Base-by-base conservation (phyloP, 2,113 vertebrate species). In the Scomber colias region DNA sequence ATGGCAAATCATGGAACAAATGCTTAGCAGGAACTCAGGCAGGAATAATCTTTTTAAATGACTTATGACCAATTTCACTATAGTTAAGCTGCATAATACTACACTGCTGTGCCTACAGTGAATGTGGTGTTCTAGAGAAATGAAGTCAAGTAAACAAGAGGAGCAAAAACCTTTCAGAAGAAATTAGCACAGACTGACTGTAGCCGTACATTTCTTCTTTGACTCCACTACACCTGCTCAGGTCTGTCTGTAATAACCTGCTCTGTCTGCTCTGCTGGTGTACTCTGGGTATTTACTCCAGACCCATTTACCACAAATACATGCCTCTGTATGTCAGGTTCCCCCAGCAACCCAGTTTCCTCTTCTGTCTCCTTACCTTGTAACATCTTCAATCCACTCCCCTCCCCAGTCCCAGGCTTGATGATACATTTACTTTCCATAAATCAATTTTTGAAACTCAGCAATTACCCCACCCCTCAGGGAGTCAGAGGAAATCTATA, bases 401-500 rank as follows among this genome's bases (percentile, higher is more conserved):
- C 27, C 57, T 65, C 54, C 50, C 30, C 16, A 31, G 24, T 24
- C 40, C 48, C 0, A 15, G 62, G 44, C 78, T 79, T 89, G 80
- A 75, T 84, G 86, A 92, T 87, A 89, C 83, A 89, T 92, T 90
- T 85, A 60, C 81, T 80, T 91, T 85, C 84, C 75, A 61, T 85
- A 67, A 88, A 92, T 91, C 91, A 87, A 88, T 91, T 82, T 82
- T 40, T 77, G 21, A 82, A 89, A 85, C 77, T 79, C 86, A 67
- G 87, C 85, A 83, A 90, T 91, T 88, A 85, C 71, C 82, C 69
- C 64, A 15, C 50, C 3, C 79, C 71, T 44, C 79, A 17, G 76
- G 77, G 73, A 75, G 68, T 65, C 76, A 73, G 72, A 71, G 66
- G 56, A 75, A 87, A 90, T 88, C 91, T 12, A 88, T 90, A 81